These are phyloP conservation scores for Megalopta genalis DNA, from an alignment of 1,140 invertebrate species.

Conservation along the genomic window DNA sequence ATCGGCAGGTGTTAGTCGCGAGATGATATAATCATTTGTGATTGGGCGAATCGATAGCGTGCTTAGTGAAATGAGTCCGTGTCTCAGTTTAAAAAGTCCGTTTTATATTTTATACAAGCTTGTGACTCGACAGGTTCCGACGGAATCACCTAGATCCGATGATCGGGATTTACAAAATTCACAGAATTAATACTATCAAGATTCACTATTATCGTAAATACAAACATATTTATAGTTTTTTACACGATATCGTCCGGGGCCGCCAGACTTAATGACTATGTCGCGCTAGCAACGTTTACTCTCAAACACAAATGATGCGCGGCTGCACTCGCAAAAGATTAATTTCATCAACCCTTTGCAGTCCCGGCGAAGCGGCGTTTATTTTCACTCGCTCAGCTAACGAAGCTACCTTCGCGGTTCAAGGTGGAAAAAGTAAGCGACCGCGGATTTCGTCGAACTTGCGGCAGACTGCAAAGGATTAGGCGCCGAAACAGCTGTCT, in stretches of 20 bases:
- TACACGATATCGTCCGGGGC: neutral
- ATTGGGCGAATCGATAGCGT: neutral
- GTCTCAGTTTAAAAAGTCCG: neutral
- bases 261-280: neutral
- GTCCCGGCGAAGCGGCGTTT: neutral
- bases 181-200: neutral
- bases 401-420: too few species aligned
- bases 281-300: neutral
- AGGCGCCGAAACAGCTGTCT: neutral
- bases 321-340: neutral
- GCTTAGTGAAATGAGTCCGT: neutral
- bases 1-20: neutral
- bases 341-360: neutral
- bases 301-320: neutral
- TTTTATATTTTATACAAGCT: conserved; percentile 3
- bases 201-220: neutral
- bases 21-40: neutral
- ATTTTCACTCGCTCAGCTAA: too few species aligned
- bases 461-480: neutral
- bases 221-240: neutral
- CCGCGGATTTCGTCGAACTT: too few species aligned
- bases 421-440: too few species aligned
- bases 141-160: neutral
- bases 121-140: too few species aligned
- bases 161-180: conserved; percentile 1